These are phyloP conservation scores for Sialia sialis DNA, from an alignment of 2,113 vertebrate species.

Conservation along the genomic window DNA sequence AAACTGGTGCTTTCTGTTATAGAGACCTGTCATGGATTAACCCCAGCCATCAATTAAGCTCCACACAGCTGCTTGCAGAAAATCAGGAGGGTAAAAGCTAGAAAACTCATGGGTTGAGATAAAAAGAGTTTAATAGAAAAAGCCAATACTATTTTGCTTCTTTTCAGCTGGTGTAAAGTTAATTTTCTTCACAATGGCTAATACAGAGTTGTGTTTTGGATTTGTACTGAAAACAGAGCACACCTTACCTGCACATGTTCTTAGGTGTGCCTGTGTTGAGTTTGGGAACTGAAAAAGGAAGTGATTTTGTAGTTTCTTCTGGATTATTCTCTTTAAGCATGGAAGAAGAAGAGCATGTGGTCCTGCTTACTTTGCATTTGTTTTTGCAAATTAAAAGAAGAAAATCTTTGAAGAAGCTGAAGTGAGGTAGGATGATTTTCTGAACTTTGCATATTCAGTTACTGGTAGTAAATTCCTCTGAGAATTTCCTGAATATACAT, in stretches of 20 bases:
- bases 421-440: neutral
- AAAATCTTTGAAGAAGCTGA: constrained; percentile 10
- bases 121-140: neutral
- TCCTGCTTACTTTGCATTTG: neutral
- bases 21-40: neutral
- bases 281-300: neutral
- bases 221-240: neutral
- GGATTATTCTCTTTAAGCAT: neutral
- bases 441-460: constrained; percentile 26
- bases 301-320: neutral
- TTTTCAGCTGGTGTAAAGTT: neutral
- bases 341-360: neutral
- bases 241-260: neutral
- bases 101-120: neutral
- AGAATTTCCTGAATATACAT: constrained; percentile 13
- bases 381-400: neutral
- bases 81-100: neutral
- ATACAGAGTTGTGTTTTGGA: neutral
- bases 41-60: neutral
- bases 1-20: neutral
- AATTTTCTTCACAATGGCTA: neutral
- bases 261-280: neutral
- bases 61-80: accelerated
- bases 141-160: neutral
- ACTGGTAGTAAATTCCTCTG: constrained; percentile 1